phyloP scores from a whole-genome alignment of 2,888 invertebrate genomes.

The Xestoiulus laeticollis region DNA sequence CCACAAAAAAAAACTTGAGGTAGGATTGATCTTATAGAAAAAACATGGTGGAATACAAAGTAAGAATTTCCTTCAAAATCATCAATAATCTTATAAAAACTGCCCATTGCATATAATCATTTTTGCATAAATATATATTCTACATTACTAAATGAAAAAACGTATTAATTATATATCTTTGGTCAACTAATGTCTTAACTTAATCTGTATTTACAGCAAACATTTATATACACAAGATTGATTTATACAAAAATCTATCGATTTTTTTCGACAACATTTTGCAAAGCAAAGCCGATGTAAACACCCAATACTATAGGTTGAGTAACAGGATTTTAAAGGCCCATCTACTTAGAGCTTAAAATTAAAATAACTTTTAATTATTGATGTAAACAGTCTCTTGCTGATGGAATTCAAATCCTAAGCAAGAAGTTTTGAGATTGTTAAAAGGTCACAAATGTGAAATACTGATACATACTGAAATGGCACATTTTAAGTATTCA shows the following conservation, averaged over 20 bases:
- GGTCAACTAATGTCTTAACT: constrained; percentile 21
- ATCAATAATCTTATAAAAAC: neutral
- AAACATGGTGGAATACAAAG: neutral
- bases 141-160: constrained; percentile 21
- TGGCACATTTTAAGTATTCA: neutral
- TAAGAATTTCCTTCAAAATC: neutral
- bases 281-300: neutral
- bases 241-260: neutral
- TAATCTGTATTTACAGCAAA: constrained; percentile 23
- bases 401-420: neutral
- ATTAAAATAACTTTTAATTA: neutral
- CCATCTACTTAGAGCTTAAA: neutral
- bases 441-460: neutral
- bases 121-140: constrained; percentile 31
- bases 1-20: neutral
- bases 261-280: neutral
- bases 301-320: neutral
- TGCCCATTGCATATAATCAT: constrained; percentile 14
- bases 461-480: neutral
- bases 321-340: neutral
- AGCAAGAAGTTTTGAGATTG: neutral
- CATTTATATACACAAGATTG: neutral
- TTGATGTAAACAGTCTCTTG: neutral
- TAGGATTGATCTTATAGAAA: neutral
- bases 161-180: constrained; percentile 41